Percentiles rank a stretch among this genome's conserved stretches.
phyloP scores from a whole-genome alignment of 2,113 vertebrate species.

The cattle (Bos taurus) region ARS-UCD2.0 NC_037339.1:12475001-12475500 shows the following conservation, averaged over 20 bases:
- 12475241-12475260: background rate
- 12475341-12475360: background rate
- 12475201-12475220: background rate
- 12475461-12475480: background rate
- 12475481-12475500: background rate
- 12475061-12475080: background rate
- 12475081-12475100: background rate
- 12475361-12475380: background rate
- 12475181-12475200: background rate
- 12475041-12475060: background rate
- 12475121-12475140: background rate
- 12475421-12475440: background rate
- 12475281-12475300: background rate
- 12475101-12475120: background rate
- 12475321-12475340: background rate
- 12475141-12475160: background rate
- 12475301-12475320: background rate
- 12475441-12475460: background rate
- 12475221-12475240: background rate
- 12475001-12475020: background rate
- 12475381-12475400: background rate
- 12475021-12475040: background rate
- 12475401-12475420: background rate
- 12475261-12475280: background rate
- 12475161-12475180: background rate